Evolutionary conservation across 2,888 invertebrate species (phyloP).

Genomic region (Mesorhabditis spiculigera): DNA sequence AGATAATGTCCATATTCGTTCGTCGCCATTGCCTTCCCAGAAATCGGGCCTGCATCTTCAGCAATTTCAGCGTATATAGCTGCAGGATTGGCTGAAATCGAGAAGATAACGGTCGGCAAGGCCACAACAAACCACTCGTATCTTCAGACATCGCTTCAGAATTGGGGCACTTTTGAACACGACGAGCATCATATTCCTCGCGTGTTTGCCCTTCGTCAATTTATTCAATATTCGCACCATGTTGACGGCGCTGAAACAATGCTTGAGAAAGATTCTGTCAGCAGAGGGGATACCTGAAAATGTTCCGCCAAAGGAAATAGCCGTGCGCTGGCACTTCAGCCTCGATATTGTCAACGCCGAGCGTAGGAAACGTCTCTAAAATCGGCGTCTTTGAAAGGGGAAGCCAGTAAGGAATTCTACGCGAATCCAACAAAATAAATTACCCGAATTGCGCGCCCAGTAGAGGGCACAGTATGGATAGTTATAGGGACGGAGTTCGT

Average conservation of each 20-base stretch:
- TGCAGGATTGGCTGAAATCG: conserved; percentile 72
- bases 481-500: conserved; percentile 63
- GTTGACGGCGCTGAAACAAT: conserved; percentile 87
- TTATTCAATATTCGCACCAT: conserved; percentile 91
- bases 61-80: conserved; percentile 88
- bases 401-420: conserved; percentile 3
- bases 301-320: conserved; percentile 91
- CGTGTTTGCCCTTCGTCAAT: conserved; percentile 98
- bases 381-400: conserved; percentile 3
- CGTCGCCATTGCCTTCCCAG: conserved; percentile 97
- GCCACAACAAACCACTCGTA: conserved; percentile 61
- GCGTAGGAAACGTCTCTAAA: conserved; percentile 53
- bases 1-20: conserved; percentile 98
- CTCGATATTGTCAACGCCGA: conserved; percentile 52
- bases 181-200: conserved; percentile 85
- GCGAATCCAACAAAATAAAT: conserved; percentile 11
- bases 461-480: conserved; percentile 51
- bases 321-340: conserved; percentile 27
- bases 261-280: conserved; percentile 68
- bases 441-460: conserved; percentile 48
- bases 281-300: conserved; percentile 71
- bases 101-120: not conserved
- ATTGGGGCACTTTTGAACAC: conserved; percentile 99
- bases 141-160: conserved; percentile 86
- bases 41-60: conserved; percentile 99